These are phyloP conservation scores for Eolophus roseicapilla DNA, from an alignment of 2,113 vertebrate genomes.

Conservation along the genomic window DNA sequence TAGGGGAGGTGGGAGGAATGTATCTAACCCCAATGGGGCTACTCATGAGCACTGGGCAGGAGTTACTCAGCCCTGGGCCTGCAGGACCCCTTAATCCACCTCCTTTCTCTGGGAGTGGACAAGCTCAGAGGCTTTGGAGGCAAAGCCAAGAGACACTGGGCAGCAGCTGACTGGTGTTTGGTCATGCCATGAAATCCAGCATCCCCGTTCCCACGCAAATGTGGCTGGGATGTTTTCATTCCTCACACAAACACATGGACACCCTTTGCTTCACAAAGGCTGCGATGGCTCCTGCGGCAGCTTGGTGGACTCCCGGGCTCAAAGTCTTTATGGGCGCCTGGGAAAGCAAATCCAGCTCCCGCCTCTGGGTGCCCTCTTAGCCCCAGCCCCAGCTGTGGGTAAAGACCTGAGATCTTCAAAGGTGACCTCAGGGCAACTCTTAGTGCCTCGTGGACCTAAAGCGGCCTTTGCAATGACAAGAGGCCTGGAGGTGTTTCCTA, in stretches of 20 bases:
- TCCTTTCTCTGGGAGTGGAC: not conserved
- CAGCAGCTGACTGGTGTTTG: not conserved
- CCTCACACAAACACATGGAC: not conserved
- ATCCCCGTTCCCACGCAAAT: not conserved
- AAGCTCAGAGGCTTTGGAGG: not conserved
- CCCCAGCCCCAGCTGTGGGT: not conserved
- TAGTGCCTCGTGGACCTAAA: not conserved
- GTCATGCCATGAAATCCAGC: not conserved
- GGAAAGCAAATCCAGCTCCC: not conserved
- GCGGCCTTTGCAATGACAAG: not conserved
- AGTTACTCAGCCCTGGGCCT: not conserved
- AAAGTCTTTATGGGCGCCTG: rapidly evolving
- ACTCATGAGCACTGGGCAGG: not conserved
- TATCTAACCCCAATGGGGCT: not conserved
- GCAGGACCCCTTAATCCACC: not conserved
- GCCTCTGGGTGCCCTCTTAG: not conserved
- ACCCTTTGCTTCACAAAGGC: not conserved
- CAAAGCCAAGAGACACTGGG: not conserved
- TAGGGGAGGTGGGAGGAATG: not conserved
- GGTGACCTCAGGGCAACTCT: not conserved
- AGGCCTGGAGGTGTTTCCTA: rapidly evolving
- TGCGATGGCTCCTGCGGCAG: not conserved
- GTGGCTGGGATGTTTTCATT: not conserved
- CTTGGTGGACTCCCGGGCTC: not conserved
- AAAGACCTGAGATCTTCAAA: not conserved